A percentile compares a stretch with the other conserved stretches of the same genome.
Evolutionary conservation across 1,140 invertebrate genomes (phyloP).

Genomic region (Stegodyphus dumicola): DNA sequence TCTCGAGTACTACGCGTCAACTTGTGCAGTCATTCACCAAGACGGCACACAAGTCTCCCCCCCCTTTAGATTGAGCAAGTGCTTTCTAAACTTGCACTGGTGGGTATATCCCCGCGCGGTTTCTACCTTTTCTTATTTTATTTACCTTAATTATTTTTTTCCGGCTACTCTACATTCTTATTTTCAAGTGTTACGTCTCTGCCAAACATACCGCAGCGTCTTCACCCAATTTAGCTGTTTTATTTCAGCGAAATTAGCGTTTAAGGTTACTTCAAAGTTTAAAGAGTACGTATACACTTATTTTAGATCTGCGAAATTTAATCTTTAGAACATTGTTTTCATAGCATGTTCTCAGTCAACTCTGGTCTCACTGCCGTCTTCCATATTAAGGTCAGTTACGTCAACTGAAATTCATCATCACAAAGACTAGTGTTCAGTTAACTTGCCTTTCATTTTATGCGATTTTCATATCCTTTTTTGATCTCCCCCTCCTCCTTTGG

Average conservation of each 20-base stretch:
- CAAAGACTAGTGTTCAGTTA: too few species aligned
- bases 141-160: neutral
- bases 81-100: slow-evolving; percentile 47
- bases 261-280: neutral
- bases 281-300: slow-evolving; percentile 6
- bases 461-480: too few species aligned
- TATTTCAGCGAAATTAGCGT: slow-evolving; percentile 24
- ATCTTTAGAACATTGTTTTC: too few species aligned
- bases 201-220: slow-evolving; percentile 5
- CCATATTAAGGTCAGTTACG: too few species aligned
- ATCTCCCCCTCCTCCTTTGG: too few species aligned
- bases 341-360: too few species aligned
- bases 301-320: too few species aligned
- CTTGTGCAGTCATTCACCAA: slow-evolving; percentile 51
- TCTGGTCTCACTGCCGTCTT: too few species aligned
- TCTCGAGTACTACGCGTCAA: slow-evolving; percentile 43
- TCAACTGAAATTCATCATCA: too few species aligned
- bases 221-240: slow-evolving; percentile 20
- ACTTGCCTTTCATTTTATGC: too few species aligned
- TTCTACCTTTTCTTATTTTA: slow-evolving; percentile 1
- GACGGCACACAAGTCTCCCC: slow-evolving; percentile 22
- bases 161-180: slow-evolving; percentile 6
- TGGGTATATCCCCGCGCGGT: slow-evolving; percentile 41
- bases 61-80: slow-evolving; percentile 32
- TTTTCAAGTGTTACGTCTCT: slow-evolving; percentile 20